These are phyloP conservation scores for Cynodonichthys magdalenae DNA, from an alignment of 2,797 vertebrate genomes.

Conservation along the genomic window DNA sequence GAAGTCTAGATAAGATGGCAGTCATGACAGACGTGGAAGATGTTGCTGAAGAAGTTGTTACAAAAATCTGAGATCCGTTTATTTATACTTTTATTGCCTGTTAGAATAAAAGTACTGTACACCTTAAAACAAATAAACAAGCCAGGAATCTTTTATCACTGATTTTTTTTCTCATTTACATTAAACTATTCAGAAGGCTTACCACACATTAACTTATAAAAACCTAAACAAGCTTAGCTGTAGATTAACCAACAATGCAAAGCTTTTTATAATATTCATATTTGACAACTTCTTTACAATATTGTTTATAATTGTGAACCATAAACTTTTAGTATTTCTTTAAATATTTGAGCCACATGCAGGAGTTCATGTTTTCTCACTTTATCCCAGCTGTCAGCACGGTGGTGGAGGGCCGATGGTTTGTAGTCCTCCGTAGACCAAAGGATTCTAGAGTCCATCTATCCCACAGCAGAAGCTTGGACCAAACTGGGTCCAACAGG, in stretches of 20 bases:
- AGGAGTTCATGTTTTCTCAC: constrained; percentile 14
- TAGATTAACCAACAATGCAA: constrained; percentile 21
- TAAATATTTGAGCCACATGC: constrained; percentile 30
- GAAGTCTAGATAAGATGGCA: constrained; percentile 34
- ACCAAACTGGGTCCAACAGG: no score
- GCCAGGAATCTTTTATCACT: constrained; percentile 5
- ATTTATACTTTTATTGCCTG: background rate
- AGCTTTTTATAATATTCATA: constrained; percentile 1
- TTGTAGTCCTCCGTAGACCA: no score
- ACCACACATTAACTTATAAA: background rate
- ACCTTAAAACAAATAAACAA: constrained; percentile 1
- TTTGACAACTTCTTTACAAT: background rate
- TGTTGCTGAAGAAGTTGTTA: constrained; percentile 5
- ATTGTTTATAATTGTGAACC: background rate
- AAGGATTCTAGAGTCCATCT: no score
- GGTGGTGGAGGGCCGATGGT: no score
- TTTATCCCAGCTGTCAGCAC: background rate
- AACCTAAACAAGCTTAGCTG: background rate
- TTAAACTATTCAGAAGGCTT: constrained; percentile 16
- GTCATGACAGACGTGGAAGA: constrained; percentile 19
- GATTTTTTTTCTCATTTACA: background rate
- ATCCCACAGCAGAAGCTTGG: no score
- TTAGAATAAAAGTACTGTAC: background rate
- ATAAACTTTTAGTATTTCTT: background rate
- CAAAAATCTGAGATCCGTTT: background rate